These are phyloP conservation scores for Microtus montanus DNA, from an alignment of 2,113 vertebrate species.

Conservation along the genomic window DNA sequence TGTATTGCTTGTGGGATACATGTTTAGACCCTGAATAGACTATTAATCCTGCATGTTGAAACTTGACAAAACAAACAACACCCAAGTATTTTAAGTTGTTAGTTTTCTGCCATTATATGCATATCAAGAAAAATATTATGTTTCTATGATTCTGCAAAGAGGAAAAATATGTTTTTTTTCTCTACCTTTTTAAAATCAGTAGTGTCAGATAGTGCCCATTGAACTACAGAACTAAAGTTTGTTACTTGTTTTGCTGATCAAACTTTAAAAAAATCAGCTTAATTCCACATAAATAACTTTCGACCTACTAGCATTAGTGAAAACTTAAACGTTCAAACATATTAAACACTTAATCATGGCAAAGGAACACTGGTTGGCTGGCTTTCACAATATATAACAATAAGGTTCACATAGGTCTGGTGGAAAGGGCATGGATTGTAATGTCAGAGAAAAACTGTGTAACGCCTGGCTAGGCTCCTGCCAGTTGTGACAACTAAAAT, in stretches of 20 bases:
- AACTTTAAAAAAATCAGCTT: not conserved
- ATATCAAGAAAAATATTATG: slow-evolving; percentile 17
- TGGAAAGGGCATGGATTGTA: not conserved
- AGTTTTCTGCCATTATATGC: not conserved
- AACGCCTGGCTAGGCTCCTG: not conserved
- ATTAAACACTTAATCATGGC: slow-evolving; percentile 61
- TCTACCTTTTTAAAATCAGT: not conserved
- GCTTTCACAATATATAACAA: not conserved
- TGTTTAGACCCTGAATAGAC: not conserved
- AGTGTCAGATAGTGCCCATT: not conserved
- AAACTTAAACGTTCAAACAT: slow-evolving; percentile 40
- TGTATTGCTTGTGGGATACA: not conserved
- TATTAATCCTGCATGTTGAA: slow-evolving; percentile 17
- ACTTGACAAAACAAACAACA: slow-evolving; percentile 1
- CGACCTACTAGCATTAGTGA: slow-evolving; percentile 48
- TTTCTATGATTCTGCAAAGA: slow-evolving; percentile 20
- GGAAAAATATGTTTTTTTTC: not conserved
- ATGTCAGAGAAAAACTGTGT: not conserved
- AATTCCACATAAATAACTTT: slow-evolving; percentile 49
- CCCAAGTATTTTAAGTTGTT: slow-evolving; percentile 20
- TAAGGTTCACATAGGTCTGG: not conserved
- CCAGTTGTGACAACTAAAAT: not conserved
- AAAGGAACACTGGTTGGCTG: not conserved
- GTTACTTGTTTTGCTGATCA: slow-evolving; percentile 25
- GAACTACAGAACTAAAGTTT: not conserved